Percentiles rank a stretch among this genome's conserved stretches.
phyloP scores from a whole-genome alignment of 2,113 vertebrate genomes.

The Protobothrops flavoviridis region DNA sequence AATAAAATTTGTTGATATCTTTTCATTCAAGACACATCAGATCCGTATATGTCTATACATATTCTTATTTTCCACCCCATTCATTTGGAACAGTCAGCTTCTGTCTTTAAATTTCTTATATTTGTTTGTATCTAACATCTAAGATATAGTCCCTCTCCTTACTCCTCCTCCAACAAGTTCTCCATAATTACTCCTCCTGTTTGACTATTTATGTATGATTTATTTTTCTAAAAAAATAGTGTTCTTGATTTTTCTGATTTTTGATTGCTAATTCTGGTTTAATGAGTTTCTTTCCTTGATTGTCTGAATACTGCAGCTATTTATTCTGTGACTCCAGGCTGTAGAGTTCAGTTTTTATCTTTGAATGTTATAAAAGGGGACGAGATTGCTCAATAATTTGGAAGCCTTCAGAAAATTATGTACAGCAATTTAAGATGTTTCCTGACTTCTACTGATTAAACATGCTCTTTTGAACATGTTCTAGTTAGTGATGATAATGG shows the following conservation, averaged over 20 bases:
- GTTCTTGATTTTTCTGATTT: background rate
- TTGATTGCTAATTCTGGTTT: background rate
- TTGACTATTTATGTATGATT: background rate
- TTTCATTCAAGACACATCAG: background rate
- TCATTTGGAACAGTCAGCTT: background rate
- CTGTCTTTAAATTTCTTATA: background rate
- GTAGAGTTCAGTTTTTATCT: background rate
- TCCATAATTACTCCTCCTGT: background rate
- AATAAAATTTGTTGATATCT: background rate
- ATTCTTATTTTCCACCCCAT: background rate
- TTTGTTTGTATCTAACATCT: background rate
- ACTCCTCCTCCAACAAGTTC: background rate
- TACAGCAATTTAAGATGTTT: background rate
- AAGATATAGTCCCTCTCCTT: background rate
- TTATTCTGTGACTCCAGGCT: background rate
- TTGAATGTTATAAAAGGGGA: background rate
- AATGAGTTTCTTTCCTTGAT: background rate
- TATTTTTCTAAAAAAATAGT: background rate
- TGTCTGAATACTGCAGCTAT: background rate
- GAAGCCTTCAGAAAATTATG: background rate
- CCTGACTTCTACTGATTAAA: background rate
- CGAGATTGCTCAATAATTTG: background rate
- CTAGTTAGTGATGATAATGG: background rate
- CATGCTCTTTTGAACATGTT: background rate
- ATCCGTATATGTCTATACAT: background rate